Conservation (phyloP, 2,888 invertebrate species). For the Scrobipalpa costella region DNA sequence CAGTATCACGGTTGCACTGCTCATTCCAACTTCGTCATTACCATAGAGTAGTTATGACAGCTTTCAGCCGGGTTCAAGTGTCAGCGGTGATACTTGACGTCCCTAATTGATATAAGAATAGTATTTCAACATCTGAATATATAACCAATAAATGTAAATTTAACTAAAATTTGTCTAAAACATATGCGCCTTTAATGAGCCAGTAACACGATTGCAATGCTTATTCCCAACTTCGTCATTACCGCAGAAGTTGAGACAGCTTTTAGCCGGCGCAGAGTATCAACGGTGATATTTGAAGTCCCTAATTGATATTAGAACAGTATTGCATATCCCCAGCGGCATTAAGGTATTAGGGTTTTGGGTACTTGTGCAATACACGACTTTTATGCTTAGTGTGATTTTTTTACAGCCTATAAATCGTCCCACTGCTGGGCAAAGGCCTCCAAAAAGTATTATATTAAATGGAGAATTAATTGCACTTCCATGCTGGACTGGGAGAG, state of each 20-base stretch:
- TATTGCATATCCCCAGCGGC: not conserved
- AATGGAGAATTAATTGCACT: too few relatives aligned
- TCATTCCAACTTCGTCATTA: not conserved
- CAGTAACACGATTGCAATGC: not conserved
- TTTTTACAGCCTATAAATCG: too few relatives aligned
- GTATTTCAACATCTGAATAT: too few relatives aligned
- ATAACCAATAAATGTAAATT: too few relatives aligned
- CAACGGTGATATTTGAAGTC: not conserved
- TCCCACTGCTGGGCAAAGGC: too few relatives aligned
- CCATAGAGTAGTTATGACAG: not conserved
- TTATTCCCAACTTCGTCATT: not conserved
- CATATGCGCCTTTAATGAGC: not conserved
- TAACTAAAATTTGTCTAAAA: too few relatives aligned
- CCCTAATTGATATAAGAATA: too few relatives aligned
- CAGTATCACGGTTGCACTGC: not conserved
- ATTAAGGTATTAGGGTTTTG: not conserved
- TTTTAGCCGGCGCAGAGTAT: not conserved
- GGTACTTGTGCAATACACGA: too few relatives aligned
- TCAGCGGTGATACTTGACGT: not conserved
- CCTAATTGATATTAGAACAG: conserved; percentile 8
- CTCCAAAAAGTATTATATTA: too few relatives aligned
- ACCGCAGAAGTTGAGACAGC: not conserved
- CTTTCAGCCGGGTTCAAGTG: not conserved
- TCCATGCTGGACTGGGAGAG: too few relatives aligned
- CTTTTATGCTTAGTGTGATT: too few relatives aligned